These are phyloP conservation scores for Miltochrista miniata DNA, from an alignment of 2,888 invertebrate genomes.

Conservation along the genomic window DNA sequence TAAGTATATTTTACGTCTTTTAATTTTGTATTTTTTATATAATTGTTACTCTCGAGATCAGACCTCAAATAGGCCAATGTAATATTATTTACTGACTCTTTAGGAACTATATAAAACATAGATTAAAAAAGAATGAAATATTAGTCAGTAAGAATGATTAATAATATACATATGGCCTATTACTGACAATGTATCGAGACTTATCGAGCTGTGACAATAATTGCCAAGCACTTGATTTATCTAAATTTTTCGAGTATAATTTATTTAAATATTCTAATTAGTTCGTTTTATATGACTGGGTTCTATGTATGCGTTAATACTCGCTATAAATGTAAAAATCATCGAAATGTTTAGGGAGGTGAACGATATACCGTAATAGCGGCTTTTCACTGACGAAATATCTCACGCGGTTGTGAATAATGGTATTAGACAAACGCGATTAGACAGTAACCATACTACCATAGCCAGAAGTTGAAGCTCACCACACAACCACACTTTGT, in stretches of 20 bases:
- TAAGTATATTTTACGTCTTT: conserved; percentile 53
- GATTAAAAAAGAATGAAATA: background rate
- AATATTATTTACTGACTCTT: background rate
- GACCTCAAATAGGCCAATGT: background rate
- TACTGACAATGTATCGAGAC: background rate
- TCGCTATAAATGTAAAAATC: conserved; percentile 39
- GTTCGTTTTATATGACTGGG: conserved; percentile 17
- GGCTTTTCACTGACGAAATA: background rate
- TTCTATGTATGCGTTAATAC: conserved; percentile 20
- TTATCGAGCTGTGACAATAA: conserved; percentile 22
- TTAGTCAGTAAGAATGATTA: background rate
- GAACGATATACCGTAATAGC: conserved; percentile 41
- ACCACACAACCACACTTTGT: conserved; percentile 50
- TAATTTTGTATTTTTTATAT: conserved; percentile 33
- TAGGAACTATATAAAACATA: background rate
- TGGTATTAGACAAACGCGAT: background rate
- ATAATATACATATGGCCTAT: background rate
- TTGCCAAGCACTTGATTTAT: conserved; percentile 23
- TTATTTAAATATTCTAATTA: conserved; percentile 5
- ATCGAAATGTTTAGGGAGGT: conserved; percentile 43
- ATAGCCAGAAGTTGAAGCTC: background rate
- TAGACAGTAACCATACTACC: too few species aligned
- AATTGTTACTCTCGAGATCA: background rate
- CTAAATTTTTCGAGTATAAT: conserved; percentile 27
- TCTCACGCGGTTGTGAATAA: background rate